phyloP scores from a whole-genome alignment of 2,888 invertebrate species.

The Patella depressa region DNA sequence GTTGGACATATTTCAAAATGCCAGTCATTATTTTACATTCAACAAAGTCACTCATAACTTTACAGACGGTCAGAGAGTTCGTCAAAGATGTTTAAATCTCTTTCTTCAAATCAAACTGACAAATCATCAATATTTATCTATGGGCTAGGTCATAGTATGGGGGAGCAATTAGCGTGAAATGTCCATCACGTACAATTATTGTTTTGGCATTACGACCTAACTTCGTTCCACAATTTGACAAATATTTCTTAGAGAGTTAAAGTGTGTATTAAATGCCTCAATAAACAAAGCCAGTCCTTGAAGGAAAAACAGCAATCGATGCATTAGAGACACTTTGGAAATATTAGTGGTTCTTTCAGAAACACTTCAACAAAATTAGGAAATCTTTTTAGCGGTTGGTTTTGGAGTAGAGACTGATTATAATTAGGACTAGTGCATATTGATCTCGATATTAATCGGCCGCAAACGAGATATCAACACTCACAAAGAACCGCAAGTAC shows the following conservation, averaged over 20 bases:
- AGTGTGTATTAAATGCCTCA: constrained; percentile 12
- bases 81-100: background rate
- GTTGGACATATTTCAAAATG: too few relatives aligned
- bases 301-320: background rate
- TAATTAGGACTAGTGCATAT: background rate
- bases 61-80: too few relatives aligned
- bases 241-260: background rate
- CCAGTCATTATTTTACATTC: too few relatives aligned
- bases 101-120: constrained; percentile 6
- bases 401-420: background rate
- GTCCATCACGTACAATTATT: constrained; percentile 10
- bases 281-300: background rate
- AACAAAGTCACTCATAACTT: too few relatives aligned
- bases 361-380: background rate
- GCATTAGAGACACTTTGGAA: constrained; percentile 7
- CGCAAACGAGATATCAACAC: too few relatives aligned
- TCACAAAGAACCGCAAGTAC: too few relatives aligned
- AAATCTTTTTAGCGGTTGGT: background rate
- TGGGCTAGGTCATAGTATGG: background rate
- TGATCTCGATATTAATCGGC: too few relatives aligned
- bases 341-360: constrained; percentile 1
- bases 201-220: constrained; percentile 3
- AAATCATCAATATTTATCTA: constrained; percentile 9
- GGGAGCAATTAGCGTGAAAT: constrained; percentile 6
- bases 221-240: constrained; percentile 9